These are phyloP conservation scores for Anas platyrhynchos DNA, from an alignment of 2,113 vertebrate genomes.

Conservation along the genomic window DNA sequence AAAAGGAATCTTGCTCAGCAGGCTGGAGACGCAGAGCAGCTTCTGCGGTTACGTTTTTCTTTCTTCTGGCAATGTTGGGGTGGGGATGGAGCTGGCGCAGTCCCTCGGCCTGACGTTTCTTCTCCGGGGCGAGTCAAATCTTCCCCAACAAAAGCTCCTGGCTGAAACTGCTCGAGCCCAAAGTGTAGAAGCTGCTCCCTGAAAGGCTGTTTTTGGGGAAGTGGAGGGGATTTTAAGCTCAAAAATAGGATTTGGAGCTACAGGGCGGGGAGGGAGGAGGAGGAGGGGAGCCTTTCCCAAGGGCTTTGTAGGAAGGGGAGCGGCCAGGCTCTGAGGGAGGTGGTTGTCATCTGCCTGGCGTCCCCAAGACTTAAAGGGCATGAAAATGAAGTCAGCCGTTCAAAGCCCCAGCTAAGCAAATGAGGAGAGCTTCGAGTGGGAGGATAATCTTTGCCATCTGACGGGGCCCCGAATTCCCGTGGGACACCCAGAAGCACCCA, in stretches of 20 bases:
- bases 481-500: neutral
- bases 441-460: conserved; percentile 31
- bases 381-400: conserved; percentile 22
- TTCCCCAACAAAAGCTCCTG: neutral
- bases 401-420: conserved; percentile 43
- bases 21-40: conserved; percentile 57
- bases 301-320: neutral
- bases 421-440: conserved; percentile 11
- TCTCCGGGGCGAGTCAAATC: neutral
- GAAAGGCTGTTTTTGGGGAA: neutral
- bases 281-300: neutral
- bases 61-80: conserved; percentile 60
- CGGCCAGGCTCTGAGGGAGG: neutral
- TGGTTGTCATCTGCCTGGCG: neutral
- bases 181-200: neutral
- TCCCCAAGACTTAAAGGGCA: neutral
- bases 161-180: neutral
- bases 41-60: conserved; percentile 56
- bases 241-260: neutral
- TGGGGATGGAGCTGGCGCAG: conserved; percentile 45
- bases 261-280: neutral
- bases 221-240: neutral
- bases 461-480: neutral
- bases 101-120: conserved; percentile 11
- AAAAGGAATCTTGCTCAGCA: conserved; percentile 75